phyloP scores from a whole-genome alignment of 2,797 vertebrate genomes.

The Lepus townsendii region DNA sequence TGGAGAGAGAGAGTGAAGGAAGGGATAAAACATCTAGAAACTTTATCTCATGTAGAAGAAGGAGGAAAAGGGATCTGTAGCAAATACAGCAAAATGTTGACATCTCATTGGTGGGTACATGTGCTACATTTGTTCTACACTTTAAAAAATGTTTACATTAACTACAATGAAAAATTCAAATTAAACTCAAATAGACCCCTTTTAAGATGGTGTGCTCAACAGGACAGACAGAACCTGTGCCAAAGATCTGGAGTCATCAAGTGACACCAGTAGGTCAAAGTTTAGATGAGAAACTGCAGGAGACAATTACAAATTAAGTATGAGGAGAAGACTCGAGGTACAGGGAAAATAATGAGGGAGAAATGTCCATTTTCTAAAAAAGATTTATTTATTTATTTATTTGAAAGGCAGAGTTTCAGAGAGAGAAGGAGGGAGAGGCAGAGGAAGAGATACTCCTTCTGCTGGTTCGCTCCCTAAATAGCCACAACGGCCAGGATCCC shows the following conservation, averaged over 20 bases:
- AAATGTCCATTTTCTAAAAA: no score
- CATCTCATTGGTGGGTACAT: background rate
- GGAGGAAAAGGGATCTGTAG: background rate
- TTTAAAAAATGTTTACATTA: background rate
- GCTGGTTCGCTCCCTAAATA: no score
- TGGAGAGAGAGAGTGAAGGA: background rate
- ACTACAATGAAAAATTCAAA: background rate
- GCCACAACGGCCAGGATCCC: no score
- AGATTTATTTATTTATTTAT: no score
- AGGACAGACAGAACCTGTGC: background rate
- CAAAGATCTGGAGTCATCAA: background rate
- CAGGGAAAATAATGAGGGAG: no score
- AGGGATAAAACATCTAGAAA: background rate
- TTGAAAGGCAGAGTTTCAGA: no score
- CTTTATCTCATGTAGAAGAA: slow-evolving; percentile 2
- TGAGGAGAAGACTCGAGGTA: no score
- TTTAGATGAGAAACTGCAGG: no score
- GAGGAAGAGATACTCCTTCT: no score
- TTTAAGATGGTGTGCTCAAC: background rate
- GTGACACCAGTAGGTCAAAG: background rate
- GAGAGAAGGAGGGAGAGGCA: no score
- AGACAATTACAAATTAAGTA: no score
- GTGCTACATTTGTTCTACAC: background rate
- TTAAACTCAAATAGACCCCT: background rate
- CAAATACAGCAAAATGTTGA: background rate